phyloP scores from a whole-genome alignment of 23 tunicate genomes.

The Trididemnum miniatum region DNA sequence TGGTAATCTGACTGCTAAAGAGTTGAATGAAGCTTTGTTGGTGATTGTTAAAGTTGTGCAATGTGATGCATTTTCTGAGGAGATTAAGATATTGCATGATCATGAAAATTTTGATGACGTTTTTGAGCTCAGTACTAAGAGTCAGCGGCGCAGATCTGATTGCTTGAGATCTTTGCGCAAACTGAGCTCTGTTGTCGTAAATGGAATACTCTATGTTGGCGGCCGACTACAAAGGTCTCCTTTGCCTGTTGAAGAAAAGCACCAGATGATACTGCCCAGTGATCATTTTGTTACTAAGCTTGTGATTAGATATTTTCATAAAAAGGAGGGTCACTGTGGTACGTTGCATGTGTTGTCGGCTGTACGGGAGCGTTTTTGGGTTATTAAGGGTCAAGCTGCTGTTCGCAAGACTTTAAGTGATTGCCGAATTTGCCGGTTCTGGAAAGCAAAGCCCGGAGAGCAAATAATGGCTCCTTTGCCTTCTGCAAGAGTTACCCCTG shows the following conservation, averaged over 20 bases:
- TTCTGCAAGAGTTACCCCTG: conserved; percentile 26
- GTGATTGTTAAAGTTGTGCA: conserved; percentile 11
- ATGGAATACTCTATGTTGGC: conserved; percentile 22
- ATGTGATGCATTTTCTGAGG: conserved; percentile 13
- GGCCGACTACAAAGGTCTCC: conserved; percentile 29
- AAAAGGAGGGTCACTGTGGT: conserved; percentile 33
- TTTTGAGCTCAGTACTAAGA: neutral
- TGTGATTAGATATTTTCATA: conserved; percentile 3
- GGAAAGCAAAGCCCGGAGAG: conserved; percentile 41
- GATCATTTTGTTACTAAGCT: conserved; percentile 5
- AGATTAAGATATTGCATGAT: neutral
- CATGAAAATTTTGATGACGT: neutral
- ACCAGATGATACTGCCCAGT: conserved; percentile 28
- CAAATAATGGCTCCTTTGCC: conserved; percentile 47
- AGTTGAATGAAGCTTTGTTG: conserved; percentile 3
- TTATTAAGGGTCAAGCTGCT: conserved; percentile 28
- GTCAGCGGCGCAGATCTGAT: neutral
- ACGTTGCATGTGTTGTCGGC: conserved; percentile 45
- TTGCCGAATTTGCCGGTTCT: conserved; percentile 20
- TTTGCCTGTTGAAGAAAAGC: neutral
- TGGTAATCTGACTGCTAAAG: neutral
- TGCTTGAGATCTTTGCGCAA: neutral
- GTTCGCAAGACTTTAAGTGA: neutral
- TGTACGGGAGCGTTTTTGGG: conserved; percentile 19
- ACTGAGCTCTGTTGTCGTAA: neutral